A percentile compares a stretch with the other conserved stretches of the same genome.
These are phyloP conservation scores for Eupithecia abbreviata DNA, from an alignment of 2,888 invertebrate genomes.

Conservation along the genomic window DNA sequence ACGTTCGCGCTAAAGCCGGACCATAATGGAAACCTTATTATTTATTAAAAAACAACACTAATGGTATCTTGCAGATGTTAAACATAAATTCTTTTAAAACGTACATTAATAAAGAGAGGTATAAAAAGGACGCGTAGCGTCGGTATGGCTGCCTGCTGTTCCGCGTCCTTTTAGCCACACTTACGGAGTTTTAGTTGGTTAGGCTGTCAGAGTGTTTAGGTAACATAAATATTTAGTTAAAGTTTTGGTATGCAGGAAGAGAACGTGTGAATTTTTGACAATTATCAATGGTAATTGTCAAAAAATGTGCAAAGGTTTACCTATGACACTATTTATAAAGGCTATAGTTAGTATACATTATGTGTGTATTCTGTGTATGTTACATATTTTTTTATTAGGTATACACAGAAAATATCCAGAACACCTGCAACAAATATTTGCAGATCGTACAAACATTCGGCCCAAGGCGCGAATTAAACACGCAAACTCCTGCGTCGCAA, in stretches of 20 bases:
- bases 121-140: slow-evolving; percentile 51
- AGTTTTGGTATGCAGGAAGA: neutral
- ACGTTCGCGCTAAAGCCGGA: neutral
- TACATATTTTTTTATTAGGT: too few relatives aligned
- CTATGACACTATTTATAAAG: too few relatives aligned
- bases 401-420: too few relatives aligned
- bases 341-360: neutral
- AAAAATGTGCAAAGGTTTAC: too few relatives aligned
- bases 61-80: slow-evolving; percentile 63
- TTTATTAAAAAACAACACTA: slow-evolving; percentile 43
- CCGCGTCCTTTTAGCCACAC: slow-evolving; percentile 36
- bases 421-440: too few relatives aligned
- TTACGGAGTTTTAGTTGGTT: neutral
- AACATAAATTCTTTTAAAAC: slow-evolving; percentile 76
- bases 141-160: slow-evolving; percentile 51
- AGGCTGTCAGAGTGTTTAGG: neutral
- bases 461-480: too few relatives aligned
- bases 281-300: too few relatives aligned
- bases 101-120: slow-evolving; percentile 69
- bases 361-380: too few relatives aligned
- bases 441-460: too few relatives aligned
- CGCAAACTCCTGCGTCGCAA: too few relatives aligned
- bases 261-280: neutral
- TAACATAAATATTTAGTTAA: neutral
- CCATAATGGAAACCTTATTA: slow-evolving; percentile 27